A percentile compares a stretch with the other conserved stretches of the same genome.
These are phyloP conservation scores for Mixornis gularis DNA, from an alignment of 2,113 vertebrate species.

Conservation along the genomic window DNA sequence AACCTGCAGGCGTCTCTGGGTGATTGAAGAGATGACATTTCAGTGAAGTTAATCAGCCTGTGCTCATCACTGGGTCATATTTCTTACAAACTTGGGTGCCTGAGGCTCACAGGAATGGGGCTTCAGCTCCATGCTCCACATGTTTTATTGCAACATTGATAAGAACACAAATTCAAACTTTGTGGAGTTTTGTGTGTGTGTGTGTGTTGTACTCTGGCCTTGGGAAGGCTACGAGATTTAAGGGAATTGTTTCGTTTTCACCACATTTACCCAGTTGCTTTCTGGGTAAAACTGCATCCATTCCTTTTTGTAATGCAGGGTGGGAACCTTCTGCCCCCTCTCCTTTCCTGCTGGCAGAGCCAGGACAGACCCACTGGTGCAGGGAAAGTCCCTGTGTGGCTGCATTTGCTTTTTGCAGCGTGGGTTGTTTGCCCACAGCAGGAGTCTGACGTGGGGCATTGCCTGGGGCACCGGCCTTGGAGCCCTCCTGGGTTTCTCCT, in stretches of 20 bases:
- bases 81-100: not conserved
- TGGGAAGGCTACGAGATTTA: not conserved
- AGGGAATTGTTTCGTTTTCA: not conserved
- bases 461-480: not conserved
- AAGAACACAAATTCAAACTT: not conserved
- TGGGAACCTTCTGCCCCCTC: not conserved
- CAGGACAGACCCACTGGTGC: not conserved
- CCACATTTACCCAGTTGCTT: not conserved
- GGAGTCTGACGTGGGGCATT: not conserved
- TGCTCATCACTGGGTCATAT: not conserved
- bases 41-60: not conserved
- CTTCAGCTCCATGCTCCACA: not conserved
- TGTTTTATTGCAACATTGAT: not conserved
- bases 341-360: not conserved
- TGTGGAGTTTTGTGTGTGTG: not conserved
- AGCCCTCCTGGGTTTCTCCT: not conserved
- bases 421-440: not conserved
- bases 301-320: accelerated
- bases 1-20: not conserved
- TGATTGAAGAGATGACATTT: not conserved
- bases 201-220: not conserved
- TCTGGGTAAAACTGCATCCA: not conserved
- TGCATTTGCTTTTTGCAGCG: not conserved
- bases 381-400: not conserved
- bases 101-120: accelerated